Conservation (phyloP, 1,140 invertebrate genomes). For the Musca vetustissima region DNA sequence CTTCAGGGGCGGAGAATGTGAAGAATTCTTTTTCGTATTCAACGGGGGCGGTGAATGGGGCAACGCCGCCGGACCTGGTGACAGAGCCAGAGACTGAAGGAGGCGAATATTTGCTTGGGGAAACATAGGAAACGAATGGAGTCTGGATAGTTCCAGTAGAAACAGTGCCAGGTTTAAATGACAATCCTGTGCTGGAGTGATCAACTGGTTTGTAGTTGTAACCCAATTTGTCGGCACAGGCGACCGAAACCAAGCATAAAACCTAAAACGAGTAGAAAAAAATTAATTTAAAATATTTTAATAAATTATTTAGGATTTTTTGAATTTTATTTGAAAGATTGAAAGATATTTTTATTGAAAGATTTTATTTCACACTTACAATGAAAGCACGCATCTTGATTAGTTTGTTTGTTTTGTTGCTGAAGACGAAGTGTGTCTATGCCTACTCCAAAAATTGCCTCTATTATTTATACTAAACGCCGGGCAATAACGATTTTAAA, state of each 20-base stretch:
- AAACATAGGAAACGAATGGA: background rate
- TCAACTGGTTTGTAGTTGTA: slow-evolving; percentile 49
- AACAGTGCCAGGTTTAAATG: slow-evolving; percentile 36
- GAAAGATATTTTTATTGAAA: too few species aligned
- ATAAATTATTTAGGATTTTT: too few species aligned
- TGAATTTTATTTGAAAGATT: too few species aligned
- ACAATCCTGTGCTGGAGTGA: slow-evolving; percentile 40
- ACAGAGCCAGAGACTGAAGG: background rate
- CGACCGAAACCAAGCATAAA: slow-evolving; percentile 37
- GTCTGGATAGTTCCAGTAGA: background rate
- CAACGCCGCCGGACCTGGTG: background rate
- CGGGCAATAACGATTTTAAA: too few species aligned
- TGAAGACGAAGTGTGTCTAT: background rate
- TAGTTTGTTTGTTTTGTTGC: background rate
- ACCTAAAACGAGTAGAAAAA: slow-evolving; percentile 19
- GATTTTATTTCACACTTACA: background rate
- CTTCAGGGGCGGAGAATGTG: slow-evolving; percentile 39
- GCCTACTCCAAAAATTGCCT: too few species aligned
- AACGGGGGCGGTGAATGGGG: slow-evolving; percentile 18
- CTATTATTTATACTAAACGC: too few species aligned
- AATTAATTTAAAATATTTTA: too few species aligned
- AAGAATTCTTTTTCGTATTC: slow-evolving; percentile 45
- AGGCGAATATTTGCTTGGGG: background rate
- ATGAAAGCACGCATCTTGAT: slow-evolving; percentile 26
- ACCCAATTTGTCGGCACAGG: slow-evolving; percentile 46